phyloP scores from a whole-genome alignment of 2,888 invertebrate species.

The Hanleya hanleyi region DNA sequence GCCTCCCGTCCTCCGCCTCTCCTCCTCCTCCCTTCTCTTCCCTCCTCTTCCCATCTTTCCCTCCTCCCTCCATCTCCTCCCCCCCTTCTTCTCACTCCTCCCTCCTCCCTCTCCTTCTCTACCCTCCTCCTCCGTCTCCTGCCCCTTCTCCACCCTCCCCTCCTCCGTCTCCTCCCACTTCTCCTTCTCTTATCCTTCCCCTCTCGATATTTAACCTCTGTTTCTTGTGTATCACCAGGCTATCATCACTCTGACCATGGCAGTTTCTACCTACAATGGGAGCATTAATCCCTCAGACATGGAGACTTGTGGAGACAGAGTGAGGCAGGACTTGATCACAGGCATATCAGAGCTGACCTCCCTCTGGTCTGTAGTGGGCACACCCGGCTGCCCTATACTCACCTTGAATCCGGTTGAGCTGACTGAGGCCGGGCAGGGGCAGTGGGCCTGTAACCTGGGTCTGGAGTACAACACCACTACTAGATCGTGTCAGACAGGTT shows the following conservation, averaged over 20 bases:
- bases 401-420: conserved; percentile 19
- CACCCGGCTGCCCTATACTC: conserved; percentile 23
- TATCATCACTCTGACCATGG: too few species aligned
- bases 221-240: too few species aligned
- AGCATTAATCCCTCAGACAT: conserved; percentile 13
- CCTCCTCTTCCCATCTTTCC: not conserved
- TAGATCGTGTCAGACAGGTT: too few species aligned
- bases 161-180: not conserved
- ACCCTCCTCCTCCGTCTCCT: not conserved
- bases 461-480: too few species aligned
- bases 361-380: conserved; percentile 9
- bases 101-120: not conserved
- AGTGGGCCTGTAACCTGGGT: too few species aligned
- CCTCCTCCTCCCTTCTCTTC: not conserved
- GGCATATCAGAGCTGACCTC: conserved; percentile 16
- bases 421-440: too few species aligned
- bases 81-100: not conserved
- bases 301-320: conserved; percentile 21
- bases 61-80: not conserved
- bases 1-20: not conserved
- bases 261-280: too few species aligned
- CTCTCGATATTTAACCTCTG: too few species aligned
- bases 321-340: conserved; percentile 13
- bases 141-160: not conserved
- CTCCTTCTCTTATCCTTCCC: not conserved